These are phyloP conservation scores for Ciconia nigra DNA, from an alignment of 2,797 vertebrate species.

Conservation along the genomic window DNA sequence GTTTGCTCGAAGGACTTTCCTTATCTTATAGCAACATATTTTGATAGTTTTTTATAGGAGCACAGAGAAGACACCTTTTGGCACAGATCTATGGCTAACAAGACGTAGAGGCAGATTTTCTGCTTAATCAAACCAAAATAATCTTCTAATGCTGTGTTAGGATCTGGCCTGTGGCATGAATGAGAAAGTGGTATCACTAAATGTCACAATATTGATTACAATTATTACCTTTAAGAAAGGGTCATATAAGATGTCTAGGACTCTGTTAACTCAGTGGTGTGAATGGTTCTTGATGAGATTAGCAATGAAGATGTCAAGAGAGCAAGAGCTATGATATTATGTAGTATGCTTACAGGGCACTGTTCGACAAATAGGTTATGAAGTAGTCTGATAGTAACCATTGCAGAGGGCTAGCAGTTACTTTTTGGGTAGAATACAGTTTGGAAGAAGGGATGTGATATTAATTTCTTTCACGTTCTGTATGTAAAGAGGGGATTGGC, in stretches of 20 bases:
- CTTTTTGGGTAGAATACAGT: neutral
- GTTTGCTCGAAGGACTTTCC: neutral
- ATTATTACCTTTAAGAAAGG: conserved; percentile 46
- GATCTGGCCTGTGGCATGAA: conserved; percentile 18
- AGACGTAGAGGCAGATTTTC: neutral
- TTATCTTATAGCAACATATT: neutral
- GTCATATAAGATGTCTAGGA: neutral
- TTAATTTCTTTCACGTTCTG: neutral
- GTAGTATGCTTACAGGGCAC: neutral
- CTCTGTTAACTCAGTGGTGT: conserved; percentile 45
- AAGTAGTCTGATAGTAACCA: neutral
- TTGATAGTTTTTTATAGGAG: neutral
- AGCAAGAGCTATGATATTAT: neutral
- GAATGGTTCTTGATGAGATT: conserved; percentile 32
- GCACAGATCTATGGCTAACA: neutral
- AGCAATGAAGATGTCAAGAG: neutral
- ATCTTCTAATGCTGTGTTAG: neutral
- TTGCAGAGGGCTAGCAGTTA: neutral
- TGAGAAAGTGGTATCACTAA: neutral
- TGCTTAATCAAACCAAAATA: conserved; percentile 31
- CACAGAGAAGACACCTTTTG: neutral
- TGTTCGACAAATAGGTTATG: neutral
- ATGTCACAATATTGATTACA: conserved; percentile 56
- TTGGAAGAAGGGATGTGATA: neutral
- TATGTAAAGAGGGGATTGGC: neutral